Evolutionary conservation across 2,888 invertebrate species (phyloP), one percentile per base, ranked within the genome.

Genomic region (Melanargia galathea): DNA sequence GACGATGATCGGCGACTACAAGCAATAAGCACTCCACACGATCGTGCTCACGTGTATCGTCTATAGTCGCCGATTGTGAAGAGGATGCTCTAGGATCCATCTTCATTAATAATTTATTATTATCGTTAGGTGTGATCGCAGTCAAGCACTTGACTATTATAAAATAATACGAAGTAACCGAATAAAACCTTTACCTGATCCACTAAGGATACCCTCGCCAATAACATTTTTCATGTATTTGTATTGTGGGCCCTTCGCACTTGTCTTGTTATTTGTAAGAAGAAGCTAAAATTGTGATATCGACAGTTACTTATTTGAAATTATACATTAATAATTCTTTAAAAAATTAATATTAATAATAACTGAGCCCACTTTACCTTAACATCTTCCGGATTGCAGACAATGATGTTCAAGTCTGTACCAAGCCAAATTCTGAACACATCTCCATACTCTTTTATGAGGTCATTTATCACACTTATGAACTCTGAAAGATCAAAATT

Each of bases 171-270:
- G 20, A 51, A n/a, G 3, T 30, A 33, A 10, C 7, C n/a, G 11
- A 46, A 11, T 40, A 4, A 40, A 40, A 40, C 6, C 6, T n/a
- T 7, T 75, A 87, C 89, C 89, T 72, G 88, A 88, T 51, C 89
- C 89, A 66, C 84, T 87, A 0, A 90, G 66, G 48, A 90, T 83
- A 6, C 90, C 90, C 0, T 74, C 80, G 1, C 90, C 89, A 0
- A 86, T 60, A 0, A 83, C 49, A 26, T 83, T 76, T 2, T 77
- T 74, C 84, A 90, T 89, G 65, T 83, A 90, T 64, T 86, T 86
- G 64, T 89, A 90, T 52, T 82, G 82, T 2, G 86, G 87, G 6
- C 90, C 89, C 71, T 88, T 90, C 2, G 70, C 57, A 48, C 75
- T 84, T 0, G 79, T 81, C 64, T 85, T 87, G 1, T 75, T 60